These are phyloP conservation scores for Phaenicophaeus curvirostris DNA, from an alignment of 2,797 vertebrate species.

Conservation along the genomic window DNA sequence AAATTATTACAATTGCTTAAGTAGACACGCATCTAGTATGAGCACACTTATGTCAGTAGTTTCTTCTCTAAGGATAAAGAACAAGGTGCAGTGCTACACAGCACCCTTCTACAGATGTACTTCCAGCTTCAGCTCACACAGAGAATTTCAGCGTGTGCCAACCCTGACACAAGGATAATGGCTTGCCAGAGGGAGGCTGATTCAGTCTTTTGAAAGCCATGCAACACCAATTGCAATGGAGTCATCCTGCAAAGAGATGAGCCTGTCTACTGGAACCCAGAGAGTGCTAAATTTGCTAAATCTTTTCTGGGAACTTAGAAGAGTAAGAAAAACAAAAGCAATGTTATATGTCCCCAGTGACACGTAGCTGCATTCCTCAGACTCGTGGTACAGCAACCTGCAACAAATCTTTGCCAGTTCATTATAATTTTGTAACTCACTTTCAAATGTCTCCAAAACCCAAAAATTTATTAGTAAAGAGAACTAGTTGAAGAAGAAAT, in stretches of 20 bases:
- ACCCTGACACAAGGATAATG: background rate
- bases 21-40: background rate
- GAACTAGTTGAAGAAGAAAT: background rate
- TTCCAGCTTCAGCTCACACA: background rate
- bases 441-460: background rate
- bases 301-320: background rate
- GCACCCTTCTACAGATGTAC: background rate
- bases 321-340: background rate
- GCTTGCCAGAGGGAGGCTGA: background rate
- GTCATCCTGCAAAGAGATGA: background rate
- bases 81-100: background rate
- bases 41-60: background rate
- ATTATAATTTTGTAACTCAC: rapidly evolving
- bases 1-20: background rate
- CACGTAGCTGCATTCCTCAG: background rate
- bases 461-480: background rate
- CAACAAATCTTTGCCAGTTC: background rate
- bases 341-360: background rate
- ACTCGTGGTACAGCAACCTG: background rate
- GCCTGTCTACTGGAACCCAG: background rate
- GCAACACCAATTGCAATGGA: background rate
- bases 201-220: background rate
- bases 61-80: background rate
- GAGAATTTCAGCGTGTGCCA: background rate
- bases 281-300: background rate